Percentiles rank a stretch among this genome's conserved stretches.
These are phyloP conservation scores for Tubiluchus corallicola DNA, from an alignment of 2,888 invertebrate species.

Conservation along the genomic window DNA sequence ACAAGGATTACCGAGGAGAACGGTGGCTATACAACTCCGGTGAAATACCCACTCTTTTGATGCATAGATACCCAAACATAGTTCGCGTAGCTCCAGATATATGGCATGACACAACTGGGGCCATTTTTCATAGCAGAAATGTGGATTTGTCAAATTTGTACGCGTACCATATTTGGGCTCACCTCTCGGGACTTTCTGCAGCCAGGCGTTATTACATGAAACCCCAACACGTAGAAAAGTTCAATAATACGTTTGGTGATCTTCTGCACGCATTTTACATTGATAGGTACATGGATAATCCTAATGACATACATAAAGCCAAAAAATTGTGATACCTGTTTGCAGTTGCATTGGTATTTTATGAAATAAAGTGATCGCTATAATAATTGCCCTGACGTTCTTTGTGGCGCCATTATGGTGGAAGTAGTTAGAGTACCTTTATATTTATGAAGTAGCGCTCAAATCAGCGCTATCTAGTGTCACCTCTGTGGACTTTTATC, in stretches of 20 bases:
- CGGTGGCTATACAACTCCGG: not conserved
- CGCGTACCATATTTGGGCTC: not conserved
- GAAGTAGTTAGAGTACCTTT: too few species aligned
- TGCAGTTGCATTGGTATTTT: too few species aligned
- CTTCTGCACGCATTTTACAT: not conserved
- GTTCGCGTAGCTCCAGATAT: not conserved
- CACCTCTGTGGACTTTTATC: too few species aligned
- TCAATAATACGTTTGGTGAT: not conserved
- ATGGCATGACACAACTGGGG: constrained; percentile 1
- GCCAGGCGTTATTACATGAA: not conserved
- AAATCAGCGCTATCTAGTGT: too few species aligned
- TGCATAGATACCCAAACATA: not conserved
- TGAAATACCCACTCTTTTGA: not conserved
- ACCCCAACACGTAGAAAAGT: not conserved
- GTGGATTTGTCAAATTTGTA: not conserved
- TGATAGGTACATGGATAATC: too few species aligned
- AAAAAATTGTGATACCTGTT: too few species aligned
- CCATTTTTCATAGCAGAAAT: not conserved
- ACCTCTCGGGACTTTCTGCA: not conserved
- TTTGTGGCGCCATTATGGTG: too few species aligned
- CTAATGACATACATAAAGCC: too few species aligned
- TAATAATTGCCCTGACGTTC: too few species aligned
- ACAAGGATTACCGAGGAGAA: constrained; percentile 1
- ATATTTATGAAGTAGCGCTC: too few species aligned
- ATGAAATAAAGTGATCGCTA: too few species aligned